Base-by-base conservation (phyloP, 2,113 vertebrate genomes). In the Myotis yumanensis region DNA sequence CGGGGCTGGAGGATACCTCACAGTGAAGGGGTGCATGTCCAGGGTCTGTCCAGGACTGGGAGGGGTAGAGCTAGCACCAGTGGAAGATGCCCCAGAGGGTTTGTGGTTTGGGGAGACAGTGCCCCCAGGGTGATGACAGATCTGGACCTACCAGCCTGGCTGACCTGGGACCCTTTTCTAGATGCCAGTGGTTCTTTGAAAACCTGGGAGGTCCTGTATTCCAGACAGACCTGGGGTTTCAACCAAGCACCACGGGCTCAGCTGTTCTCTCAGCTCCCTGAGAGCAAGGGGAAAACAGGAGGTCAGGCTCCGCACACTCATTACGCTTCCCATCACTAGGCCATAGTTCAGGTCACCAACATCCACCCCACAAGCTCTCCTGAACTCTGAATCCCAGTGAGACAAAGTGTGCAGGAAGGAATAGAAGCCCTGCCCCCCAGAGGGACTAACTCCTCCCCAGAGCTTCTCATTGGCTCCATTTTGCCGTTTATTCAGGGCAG, bases 1-100 rank as follows among this genome's bases (percentile, higher is more conserved):
- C 14, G 3, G 11, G 48, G 11, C 57, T 14, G n/a, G 52, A 46
- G 32, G 17, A 11, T n/a, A 54, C 77, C 57, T 3, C 62, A 4
- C 4, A 0, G 8, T 9, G 48, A 8, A 0, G 14, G 48, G n/a
- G 23, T 6, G 1, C 11, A 10, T 23, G 62, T 10, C 35, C 52
- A 37, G 25, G 4, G 0, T 59, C 84, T 51, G 40, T 16, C 32
- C 72, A 43, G 40, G 15, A 16, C 62, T 12, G 14, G 30, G 48
- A 51, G 18, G n/a, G 6, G 18, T 28, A 12, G 30, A 64, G 16
- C 28, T 23, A 5, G 54, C 72, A 37, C 32, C 28, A 8, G 28
- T 37, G 75, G 81, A 54, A 25, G 20, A 6, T 9, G 32, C 3
- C 11, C 30, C n/a, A 3, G 12, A 48, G 37, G 15, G 8, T 4